A percentile compares a stretch with the other conserved stretches of the same genome.
These are phyloP conservation scores for Onychostoma macrolepis DNA, from an alignment of 2,113 vertebrate species.

Conservation along the genomic window DNA sequence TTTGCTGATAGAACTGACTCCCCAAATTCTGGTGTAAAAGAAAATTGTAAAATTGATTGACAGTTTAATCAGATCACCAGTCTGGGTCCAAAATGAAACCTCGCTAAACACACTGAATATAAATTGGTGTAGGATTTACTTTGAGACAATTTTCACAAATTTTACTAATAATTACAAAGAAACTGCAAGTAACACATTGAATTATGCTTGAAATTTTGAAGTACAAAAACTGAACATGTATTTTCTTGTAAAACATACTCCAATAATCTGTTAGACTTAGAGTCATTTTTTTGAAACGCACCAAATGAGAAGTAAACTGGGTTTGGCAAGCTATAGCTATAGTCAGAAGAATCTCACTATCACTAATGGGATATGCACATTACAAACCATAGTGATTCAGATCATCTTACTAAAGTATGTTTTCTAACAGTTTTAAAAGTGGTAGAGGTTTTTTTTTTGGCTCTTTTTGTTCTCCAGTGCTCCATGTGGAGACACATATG, in stretches of 20 bases:
- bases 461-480: too few species aligned
- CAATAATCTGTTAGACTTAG: too few species aligned
- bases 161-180: not conserved
- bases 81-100: not conserved
- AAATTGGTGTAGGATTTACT: not conserved
- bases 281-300: too few species aligned
- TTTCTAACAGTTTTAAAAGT: not conserved
- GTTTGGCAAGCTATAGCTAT: not conserved
- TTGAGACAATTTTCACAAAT: not conserved
- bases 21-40: not conserved
- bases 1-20: not conserved
- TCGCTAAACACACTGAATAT: not conserved
- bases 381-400: not conserved
- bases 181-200: not conserved
- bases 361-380: not conserved
- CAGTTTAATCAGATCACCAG: not conserved
- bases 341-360: not conserved
- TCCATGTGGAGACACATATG: not conserved
- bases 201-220: not conserved
- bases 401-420: not conserved
- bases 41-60: not conserved
- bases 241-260: too few species aligned
- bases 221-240: too few species aligned
- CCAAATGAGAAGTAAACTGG: not conserved
- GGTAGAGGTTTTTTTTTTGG: not conserved